A percentile compares a stretch with the other conserved stretches of the same genome.
These are phyloP conservation scores for Hypotaenidia okinawae DNA, from an alignment of 2,797 vertebrate genomes.

Conservation along the genomic window DNA sequence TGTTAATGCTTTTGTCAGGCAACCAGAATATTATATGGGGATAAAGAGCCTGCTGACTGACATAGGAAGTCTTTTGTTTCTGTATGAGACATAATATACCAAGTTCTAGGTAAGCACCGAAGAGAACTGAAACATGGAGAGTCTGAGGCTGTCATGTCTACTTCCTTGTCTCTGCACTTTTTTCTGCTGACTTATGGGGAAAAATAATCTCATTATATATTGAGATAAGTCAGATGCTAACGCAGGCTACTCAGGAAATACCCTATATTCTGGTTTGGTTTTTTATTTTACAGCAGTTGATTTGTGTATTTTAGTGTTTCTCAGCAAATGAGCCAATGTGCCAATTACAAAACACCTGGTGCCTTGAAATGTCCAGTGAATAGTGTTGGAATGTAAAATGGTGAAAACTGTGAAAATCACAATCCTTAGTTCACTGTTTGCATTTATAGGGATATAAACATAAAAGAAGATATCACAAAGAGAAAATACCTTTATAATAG, in stretches of 20 bases:
- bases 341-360: neutral
- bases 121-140: neutral
- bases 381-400: neutral
- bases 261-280: neutral
- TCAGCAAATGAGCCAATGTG: neutral
- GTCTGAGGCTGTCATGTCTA: neutral
- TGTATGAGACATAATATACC: neutral
- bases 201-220: neutral
- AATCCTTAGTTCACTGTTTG: neutral
- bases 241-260: neutral
- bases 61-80: neutral
- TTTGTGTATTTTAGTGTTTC: neutral
- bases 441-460: neutral
- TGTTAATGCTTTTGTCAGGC: neutral
- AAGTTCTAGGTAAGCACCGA: neutral
- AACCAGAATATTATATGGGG: neutral
- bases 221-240: neutral
- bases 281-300: neutral
- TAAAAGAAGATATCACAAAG: neutral
- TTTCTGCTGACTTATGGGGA: neutral
- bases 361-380: neutral
- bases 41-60: neutral
- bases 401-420: neutral
- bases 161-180: fast-evolving
- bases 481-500: neutral